Evolutionary conservation across 2,113 vertebrate species (phyloP).

Genomic region (Redunca redunca): DNA sequence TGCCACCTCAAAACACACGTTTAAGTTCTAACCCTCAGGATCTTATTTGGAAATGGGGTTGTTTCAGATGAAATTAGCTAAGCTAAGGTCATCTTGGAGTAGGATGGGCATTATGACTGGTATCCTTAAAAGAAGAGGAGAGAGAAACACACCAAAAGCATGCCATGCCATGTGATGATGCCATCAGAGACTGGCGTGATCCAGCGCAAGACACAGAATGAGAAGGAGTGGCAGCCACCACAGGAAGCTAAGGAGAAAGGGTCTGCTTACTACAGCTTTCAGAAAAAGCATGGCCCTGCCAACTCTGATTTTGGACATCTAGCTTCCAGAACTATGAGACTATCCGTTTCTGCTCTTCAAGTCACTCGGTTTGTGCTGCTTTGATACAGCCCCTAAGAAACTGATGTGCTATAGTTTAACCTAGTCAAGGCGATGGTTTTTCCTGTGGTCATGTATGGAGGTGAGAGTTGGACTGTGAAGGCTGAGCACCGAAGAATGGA

Average conservation of each 20-base stretch:
- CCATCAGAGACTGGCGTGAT: neutral
- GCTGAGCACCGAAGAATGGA: too few species aligned
- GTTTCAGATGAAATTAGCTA: neutral
- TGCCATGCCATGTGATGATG: neutral
- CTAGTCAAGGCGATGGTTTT: too few species aligned
- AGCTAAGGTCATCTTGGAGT: neutral
- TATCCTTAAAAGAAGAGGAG: neutral
- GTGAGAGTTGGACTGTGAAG: too few species aligned
- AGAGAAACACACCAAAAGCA: neutral
- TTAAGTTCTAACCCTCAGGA: neutral
- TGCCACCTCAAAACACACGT: neutral
- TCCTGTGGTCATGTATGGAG: too few species aligned
- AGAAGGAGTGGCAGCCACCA: neutral
- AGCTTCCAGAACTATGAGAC: neutral
- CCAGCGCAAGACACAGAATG: neutral
- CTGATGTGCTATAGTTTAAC: accelerated
- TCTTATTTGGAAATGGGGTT: neutral
- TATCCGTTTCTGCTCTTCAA: neutral
- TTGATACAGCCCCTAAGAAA: neutral
- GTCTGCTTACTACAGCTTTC: neutral
- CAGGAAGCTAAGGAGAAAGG: neutral
- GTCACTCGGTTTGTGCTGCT: neutral
- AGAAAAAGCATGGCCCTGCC: neutral
- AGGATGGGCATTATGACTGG: neutral
- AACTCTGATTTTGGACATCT: neutral